Evolutionary conservation across 2,888 invertebrate species (phyloP).

Genomic region (Melinaea marsaeus): DNA sequence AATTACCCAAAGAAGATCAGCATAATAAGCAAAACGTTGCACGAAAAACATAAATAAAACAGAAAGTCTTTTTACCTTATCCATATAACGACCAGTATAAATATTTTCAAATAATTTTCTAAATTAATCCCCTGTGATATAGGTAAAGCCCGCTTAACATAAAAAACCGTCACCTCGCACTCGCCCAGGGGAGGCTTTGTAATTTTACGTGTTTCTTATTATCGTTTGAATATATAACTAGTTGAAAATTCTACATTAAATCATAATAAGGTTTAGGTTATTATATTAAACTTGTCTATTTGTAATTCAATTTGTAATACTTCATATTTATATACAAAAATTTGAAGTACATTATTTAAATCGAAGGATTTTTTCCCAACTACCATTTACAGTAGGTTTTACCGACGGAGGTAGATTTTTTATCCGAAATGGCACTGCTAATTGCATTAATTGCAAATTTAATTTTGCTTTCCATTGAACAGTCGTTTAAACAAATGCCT

Average conservation of each 20-base stretch:
- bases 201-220: conserved; percentile 21
- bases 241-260: conserved; percentile 11
- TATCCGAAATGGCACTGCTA: neutral
- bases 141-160: conserved; percentile 27
- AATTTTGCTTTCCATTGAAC: conserved; percentile 2
- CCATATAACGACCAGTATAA: conserved; percentile 25
- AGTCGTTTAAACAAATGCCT: neutral
- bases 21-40: neutral
- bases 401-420: neutral
- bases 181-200: conserved; percentile 19
- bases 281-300: too few species aligned
- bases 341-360: neutral
- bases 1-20: neutral
- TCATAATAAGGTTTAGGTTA: too few species aligned
- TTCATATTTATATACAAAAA: neutral
- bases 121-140: conserved; percentile 30
- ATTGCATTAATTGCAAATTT: conserved; percentile 7
- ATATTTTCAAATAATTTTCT: conserved; percentile 30
- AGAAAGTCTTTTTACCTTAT: conserved; percentile 16
- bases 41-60: conserved; percentile 8
- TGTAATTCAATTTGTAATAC: too few species aligned
- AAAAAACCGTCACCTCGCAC: conserved; percentile 23
- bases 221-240: conserved; percentile 24
- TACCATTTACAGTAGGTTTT: neutral
- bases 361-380: neutral